Percentiles rank a stretch among this genome's conserved stretches.
phyloP scores from a whole-genome alignment of 2,797 vertebrate species.

The Oophaga sylvatica region DNA sequence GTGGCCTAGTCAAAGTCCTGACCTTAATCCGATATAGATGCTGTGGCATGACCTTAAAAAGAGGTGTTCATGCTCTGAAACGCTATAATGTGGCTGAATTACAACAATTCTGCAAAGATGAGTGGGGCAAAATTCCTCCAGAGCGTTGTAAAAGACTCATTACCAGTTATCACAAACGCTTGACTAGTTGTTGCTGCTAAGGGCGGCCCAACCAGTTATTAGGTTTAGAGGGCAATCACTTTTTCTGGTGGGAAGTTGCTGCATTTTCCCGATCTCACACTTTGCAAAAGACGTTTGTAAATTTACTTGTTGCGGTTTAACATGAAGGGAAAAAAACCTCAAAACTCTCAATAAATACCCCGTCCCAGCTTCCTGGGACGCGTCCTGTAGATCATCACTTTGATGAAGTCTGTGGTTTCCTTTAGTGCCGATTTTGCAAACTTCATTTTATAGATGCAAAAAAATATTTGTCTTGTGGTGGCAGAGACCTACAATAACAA shows the following conservation, averaged over 20 bases:
- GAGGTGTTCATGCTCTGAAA: no score
- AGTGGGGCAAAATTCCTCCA: no score
- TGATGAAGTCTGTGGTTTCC: slow-evolving; percentile 30
- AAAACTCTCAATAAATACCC: slow-evolving; percentile 15
- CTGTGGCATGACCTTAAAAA: no score
- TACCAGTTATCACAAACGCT: no score
- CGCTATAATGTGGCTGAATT: no score
- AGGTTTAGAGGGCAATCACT: not conserved
- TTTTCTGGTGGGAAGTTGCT: not conserved
- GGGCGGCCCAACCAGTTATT: no score
- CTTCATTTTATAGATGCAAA: slow-evolving; percentile 21
- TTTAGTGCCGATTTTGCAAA: slow-evolving; percentile 29
- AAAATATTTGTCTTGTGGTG: slow-evolving; percentile 1
- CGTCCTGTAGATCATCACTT: slow-evolving; percentile 13
- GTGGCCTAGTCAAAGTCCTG: no score
- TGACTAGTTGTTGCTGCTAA: no score
- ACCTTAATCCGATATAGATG: no score
- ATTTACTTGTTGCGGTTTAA: slow-evolving; percentile 36
- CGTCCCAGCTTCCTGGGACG: slow-evolving; percentile 15
- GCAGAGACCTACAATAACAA: not conserved
- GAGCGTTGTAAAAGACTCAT: no score
- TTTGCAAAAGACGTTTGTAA: not conserved
- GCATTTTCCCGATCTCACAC: slow-evolving; percentile 7
- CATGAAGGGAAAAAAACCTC: slow-evolving; percentile 4
- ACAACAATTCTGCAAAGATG: no score